Evolutionary conservation across 1,140 invertebrate genomes (phyloP), one percentile per base, ranked within the genome.

Genomic region (Phymorhynchus buccinoides): DNA sequence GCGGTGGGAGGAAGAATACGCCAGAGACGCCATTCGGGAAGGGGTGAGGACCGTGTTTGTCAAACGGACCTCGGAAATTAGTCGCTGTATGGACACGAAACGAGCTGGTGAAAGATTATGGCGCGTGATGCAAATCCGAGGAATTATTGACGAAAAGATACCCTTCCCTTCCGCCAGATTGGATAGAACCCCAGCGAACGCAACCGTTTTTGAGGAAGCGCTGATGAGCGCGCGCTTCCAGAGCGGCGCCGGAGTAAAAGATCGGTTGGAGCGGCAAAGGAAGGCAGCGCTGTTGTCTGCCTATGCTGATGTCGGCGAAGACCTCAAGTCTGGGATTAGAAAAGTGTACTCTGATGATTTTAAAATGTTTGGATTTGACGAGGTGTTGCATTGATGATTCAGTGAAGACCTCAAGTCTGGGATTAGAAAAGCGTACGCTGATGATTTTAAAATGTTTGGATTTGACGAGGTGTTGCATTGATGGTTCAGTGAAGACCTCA

Each of bases 381-480:
- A 27, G 18, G 16, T 41, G 37, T 16, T 41, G 18, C 4, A 75
- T 14, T 22, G 39, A 39, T 75, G 56, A 62, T 27, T 12, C 18
- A 39, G 32, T 44, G 30, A 1, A 12, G 44, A 48, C 1, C 12
- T 79, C 22, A 14, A 44, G 77, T 22, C 14, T 4, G 16, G n/a
- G 32, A 48, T 80, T n/a, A 14, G 44, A 35, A 56, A 80, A 22
- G n/a, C 9, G 3, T 80, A 80, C 48, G 32, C 18, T 6, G 79
- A 44, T 35, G 79, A 80, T 35, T 80, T 80, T 37, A 12, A 52
- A n/a, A 80, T 80, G 79, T 80, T 80, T 62, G 79, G 79, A 22
- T 80, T 56, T 35, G 7, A 48, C 16, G 35, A 27, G 18, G 56
- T 52, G 48, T 62, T 62, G 56, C 18, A 4, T 22, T 16, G 22